Evolutionary conservation across 2,113 vertebrate genomes (phyloP).

Genomic region (Parotia lawesii): DNA sequence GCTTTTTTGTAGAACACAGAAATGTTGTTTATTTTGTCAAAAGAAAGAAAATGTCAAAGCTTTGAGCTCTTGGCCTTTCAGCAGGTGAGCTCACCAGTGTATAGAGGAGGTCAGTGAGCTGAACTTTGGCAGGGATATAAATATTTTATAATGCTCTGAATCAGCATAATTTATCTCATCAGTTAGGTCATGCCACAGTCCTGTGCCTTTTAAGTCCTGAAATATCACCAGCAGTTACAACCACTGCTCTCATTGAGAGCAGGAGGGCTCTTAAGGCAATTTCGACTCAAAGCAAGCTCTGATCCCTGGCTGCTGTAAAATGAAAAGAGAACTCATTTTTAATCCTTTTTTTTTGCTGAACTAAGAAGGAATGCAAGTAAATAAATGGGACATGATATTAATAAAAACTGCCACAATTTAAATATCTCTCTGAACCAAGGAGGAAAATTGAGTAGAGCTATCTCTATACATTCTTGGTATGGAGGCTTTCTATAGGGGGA

Average conservation of each 20-base stretch:
- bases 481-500: background rate
- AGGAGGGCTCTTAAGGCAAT: background rate
- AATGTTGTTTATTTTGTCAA: background rate
- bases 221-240: background rate
- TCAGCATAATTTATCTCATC: conserved; percentile 4
- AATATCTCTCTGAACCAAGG: background rate
- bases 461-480: background rate
- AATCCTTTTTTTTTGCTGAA: background rate
- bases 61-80: background rate
- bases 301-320: background rate
- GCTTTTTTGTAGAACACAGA: background rate
- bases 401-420: background rate
- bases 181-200: background rate
- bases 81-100: background rate
- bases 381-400: background rate
- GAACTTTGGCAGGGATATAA: background rate
- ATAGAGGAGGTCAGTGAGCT: background rate
- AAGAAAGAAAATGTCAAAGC: background rate
- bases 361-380: background rate
- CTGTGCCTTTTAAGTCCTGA: background rate
- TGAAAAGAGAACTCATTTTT: background rate
- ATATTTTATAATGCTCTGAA: conserved; percentile 4
- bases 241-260: background rate
- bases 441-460: background rate
- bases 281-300: background rate